These are phyloP conservation scores for Psammodynastes pulverulentus DNA, from an alignment of 2,113 vertebrate genomes.

Conservation along the genomic window DNA sequence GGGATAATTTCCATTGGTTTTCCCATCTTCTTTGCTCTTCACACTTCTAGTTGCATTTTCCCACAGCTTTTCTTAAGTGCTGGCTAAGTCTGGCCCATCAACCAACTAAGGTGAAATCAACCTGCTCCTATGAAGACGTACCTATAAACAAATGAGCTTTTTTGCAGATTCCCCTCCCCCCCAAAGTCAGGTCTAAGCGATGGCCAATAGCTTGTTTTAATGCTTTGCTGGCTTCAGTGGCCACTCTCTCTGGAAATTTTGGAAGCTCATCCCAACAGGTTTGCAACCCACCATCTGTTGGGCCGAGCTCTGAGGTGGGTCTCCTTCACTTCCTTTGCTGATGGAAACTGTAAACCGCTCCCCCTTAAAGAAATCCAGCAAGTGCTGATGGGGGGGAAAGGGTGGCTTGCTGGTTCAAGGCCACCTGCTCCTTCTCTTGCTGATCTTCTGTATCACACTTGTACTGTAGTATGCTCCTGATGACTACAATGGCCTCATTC, in stretches of 20 bases:
- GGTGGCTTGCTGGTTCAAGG: conserved; percentile 50
- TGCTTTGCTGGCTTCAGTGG: conserved; percentile 43
- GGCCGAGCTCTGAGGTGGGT: neutral
- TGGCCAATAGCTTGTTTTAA: conserved; percentile 59
- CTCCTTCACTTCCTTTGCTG: neutral
- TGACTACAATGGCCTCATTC: conserved; percentile 91
- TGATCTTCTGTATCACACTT: conserved; percentile 73
- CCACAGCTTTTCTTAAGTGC: neutral
- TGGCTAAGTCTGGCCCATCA: neutral
- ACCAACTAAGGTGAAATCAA: neutral
- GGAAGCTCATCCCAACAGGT: conserved; percentile 22
- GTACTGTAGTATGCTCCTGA: conserved; percentile 90
- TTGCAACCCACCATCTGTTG: neutral
- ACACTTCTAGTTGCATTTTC: neutral
- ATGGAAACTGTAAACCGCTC: neutral
- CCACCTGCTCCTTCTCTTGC: conserved; percentile 49
- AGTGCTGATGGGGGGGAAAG: conserved; percentile 27
- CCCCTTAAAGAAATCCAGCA: conserved; percentile 24
- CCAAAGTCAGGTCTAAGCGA: conserved; percentile 63
- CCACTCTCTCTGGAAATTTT: neutral
- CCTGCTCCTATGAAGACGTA: conserved; percentile 50
- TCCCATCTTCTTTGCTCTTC: neutral
- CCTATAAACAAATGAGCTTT: conserved; percentile 53
- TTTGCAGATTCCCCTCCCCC: conserved; percentile 35
- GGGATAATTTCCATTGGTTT: neutral